Base-by-base conservation (phyloP, 2,797 vertebrate genomes). In the Melanotaenia parkinsoni region DNA sequence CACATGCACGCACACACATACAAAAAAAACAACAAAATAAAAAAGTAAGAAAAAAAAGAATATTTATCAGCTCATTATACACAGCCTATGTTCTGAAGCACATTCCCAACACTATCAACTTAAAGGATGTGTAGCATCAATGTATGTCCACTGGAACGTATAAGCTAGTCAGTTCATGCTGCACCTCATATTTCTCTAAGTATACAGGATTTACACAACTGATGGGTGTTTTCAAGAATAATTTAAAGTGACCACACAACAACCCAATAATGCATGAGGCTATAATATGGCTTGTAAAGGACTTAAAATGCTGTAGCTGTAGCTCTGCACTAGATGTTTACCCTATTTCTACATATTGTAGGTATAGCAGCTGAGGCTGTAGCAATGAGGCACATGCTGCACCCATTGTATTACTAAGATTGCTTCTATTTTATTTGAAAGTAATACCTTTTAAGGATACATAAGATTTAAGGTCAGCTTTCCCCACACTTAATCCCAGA, bases 391-490 rank as follows among this genome's bases (percentile, higher is more conserved):
- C 9, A 57, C 26, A 56, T n/a, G 38, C 69, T 32, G 18, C 20
- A 57, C 38, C 58, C 72, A 79, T 85, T 70, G 74, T 76, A 70
- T 60, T 43, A 57, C 61, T 13, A 35, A 24, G 24, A 45, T 79
- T 81, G 62, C 45, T 58, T 66, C 57, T 73, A 74, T 81, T 76
- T 74, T 67, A 79, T 85, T 63, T 40, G 35, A 63, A 82, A 77
- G 32, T 77, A 74, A 83, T 86, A 60, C 67, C 67, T 72, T 79
- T 77, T 37, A 75, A 75, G 53, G 62, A 62, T 43, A 63, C 3
- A 1, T 70, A 24, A 60, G 76, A 80, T 76, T 82, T 72, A 88
- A 88, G 83, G 76, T 67, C 77, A 89, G 74, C 79, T 89, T 81
- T 87, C 43, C 72, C 61, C 43, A 70, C 78, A 83, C 86, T 58